Percentiles rank a stretch among this genome's conserved stretches.
These are phyloP conservation scores for Solenopsis invicta DNA, from an alignment of 1,140 invertebrate genomes.

Conservation along the genomic window DNA sequence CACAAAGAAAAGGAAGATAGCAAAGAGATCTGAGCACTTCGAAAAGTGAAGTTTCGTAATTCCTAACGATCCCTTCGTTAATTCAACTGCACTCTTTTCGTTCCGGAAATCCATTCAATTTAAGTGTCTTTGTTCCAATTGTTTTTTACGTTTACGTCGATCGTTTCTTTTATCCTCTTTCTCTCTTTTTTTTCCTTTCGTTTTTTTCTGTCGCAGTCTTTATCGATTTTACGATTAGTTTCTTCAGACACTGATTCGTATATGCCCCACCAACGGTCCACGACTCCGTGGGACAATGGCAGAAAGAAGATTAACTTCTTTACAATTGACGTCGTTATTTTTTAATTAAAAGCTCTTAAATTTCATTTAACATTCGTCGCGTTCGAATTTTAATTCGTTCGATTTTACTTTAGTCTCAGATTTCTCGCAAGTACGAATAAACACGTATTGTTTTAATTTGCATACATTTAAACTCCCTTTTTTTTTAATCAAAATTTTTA, in stretches of 20 bases:
- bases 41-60: conserved; percentile 32
- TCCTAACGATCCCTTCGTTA: conserved; percentile 1
- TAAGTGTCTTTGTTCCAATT: conserved; percentile 11
- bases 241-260: conserved; percentile 54
- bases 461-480: neutral
- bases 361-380: neutral
- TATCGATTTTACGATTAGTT: conserved; percentile 45
- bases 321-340: neutral
- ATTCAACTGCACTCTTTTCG: conserved; percentile 21
- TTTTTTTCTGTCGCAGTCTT: conserved; percentile 27
- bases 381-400: neutral
- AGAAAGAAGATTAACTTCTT: neutral
- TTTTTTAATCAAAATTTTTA: neutral
- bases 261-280: conserved; percentile 7
- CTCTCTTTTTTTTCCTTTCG: neutral
- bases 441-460: neutral
- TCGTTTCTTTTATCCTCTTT: conserved; percentile 31
- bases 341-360: neutral
- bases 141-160: conserved; percentile 33
- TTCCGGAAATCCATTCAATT: conserved; percentile 24
- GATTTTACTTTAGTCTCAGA: neutral
- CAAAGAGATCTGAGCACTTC: conserved; percentile 32
- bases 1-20: conserved; percentile 50
- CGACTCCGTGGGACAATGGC: conserved; percentile 15
- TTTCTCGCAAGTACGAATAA: neutral